Percentiles rank a stretch among this genome's conserved stretches.
Conservation (phyloP, 2,797 vertebrate species). For the Ctenochaetus hawaiiensis region DNA sequence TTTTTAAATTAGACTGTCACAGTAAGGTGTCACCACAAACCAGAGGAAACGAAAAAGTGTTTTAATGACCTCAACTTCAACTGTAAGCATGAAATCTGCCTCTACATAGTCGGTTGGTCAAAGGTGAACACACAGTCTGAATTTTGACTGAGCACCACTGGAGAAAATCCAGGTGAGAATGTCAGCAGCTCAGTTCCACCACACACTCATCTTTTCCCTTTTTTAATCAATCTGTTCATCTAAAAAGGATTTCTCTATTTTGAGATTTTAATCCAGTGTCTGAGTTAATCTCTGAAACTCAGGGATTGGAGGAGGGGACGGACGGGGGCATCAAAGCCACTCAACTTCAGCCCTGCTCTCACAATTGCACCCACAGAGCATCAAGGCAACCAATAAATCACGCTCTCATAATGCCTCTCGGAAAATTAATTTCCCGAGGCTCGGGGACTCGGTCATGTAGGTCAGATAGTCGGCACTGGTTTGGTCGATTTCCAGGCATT, state of each 20-base stretch:
- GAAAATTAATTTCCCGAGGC: slow-evolving; percentile 81
- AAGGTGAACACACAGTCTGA: neutral
- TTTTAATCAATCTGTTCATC: slow-evolving; percentile 83
- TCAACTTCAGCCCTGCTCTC: slow-evolving; percentile 71
- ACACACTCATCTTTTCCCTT: slow-evolving; percentile 60
- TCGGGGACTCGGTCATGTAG: slow-evolving; percentile 70
- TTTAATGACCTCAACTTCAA: neutral
- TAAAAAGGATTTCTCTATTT: slow-evolving; percentile 87
- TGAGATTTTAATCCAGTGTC: slow-evolving; percentile 85
- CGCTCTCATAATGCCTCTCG: slow-evolving; percentile 79
- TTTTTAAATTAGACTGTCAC: too few species aligned
- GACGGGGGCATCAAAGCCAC: slow-evolving; percentile 73
- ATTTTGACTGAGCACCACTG: slow-evolving; percentile 17
- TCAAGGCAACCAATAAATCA: slow-evolving; percentile 74
- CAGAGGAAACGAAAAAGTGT: neutral
- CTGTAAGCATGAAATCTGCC: too few species aligned
- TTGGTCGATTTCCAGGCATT: slow-evolving; percentile 57
- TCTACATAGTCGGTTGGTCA: neutral
- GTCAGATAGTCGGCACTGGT: slow-evolving; percentile 67
- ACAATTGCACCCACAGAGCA: slow-evolving; percentile 75
- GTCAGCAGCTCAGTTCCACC: slow-evolving; percentile 56
- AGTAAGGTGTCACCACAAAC: neutral
- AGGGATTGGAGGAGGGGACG: slow-evolving; percentile 76
- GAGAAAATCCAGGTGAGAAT: slow-evolving; percentile 63
- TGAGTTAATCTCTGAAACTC: slow-evolving; percentile 84